phyloP scores from a whole-genome alignment of 2,888 invertebrate genomes.

The Zootermopsis nevadensis region DNA sequence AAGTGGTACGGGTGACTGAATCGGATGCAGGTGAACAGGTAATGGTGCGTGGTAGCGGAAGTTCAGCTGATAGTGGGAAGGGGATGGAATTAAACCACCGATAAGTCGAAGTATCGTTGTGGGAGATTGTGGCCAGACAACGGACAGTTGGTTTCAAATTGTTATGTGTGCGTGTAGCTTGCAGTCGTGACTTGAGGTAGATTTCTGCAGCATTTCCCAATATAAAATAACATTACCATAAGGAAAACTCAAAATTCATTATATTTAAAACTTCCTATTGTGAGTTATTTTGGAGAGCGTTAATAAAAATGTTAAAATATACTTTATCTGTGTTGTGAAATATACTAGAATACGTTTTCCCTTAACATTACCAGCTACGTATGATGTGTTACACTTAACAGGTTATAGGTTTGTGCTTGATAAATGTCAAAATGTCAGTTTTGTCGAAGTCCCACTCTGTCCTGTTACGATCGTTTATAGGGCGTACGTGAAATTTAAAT shows the following conservation, averaged over 20 bases:
- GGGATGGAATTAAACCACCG: slow-evolving; percentile 19
- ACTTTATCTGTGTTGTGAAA: too few species aligned
- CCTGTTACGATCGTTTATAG: too few species aligned
- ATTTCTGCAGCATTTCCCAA: background rate
- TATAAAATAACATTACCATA: background rate
- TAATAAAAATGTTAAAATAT: too few species aligned
- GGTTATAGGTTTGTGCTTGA: too few species aligned
- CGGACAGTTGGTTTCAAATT: slow-evolving; percentile 17
- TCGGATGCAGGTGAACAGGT: slow-evolving; percentile 15
- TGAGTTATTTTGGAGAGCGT: too few species aligned
- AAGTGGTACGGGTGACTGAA: background rate
- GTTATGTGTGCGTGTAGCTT: slow-evolving; percentile 2
- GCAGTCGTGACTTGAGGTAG: background rate
- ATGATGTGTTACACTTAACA: too few species aligned
- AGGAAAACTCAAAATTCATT: background rate
- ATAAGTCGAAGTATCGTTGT: slow-evolving; percentile 18
- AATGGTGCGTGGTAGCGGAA: slow-evolving; percentile 14
- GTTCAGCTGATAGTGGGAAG: slow-evolving; percentile 14
- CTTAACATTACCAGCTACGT: too few species aligned
- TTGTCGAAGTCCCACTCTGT: too few species aligned
- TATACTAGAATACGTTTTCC: too few species aligned
- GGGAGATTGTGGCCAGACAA: slow-evolving; percentile 20
- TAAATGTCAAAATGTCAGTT: too few species aligned
- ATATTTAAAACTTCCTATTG: too few species aligned
- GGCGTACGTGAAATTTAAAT: too few species aligned